Evolutionary conservation across 2,797 vertebrate species (phyloP).

Genomic region (Microctenopoma stevenorrisi): DNA sequence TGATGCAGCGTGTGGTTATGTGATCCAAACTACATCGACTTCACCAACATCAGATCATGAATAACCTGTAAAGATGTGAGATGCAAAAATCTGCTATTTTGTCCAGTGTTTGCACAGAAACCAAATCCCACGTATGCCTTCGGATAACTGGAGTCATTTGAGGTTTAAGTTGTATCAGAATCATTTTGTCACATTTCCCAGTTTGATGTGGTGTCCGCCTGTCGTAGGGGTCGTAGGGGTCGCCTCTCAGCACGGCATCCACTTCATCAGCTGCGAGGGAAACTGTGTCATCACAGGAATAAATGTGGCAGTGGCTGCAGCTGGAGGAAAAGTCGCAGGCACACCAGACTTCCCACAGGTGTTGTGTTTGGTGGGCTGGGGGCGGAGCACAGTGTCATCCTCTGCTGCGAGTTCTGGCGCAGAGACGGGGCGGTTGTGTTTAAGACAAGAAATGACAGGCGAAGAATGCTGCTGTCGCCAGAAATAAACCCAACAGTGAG

Average conservation of each 20-base stretch:
- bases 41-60: no score
- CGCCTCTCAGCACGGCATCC: background rate
- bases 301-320: slow-evolving; percentile 44
- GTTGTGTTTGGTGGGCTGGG: slow-evolving; percentile 40
- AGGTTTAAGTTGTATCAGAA: background rate
- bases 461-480: slow-evolving; percentile 27
- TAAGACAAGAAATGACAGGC: slow-evolving; percentile 44
- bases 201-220: slow-evolving; percentile 5
- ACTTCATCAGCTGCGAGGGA: slow-evolving; percentile 29
- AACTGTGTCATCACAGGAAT: slow-evolving; percentile 77
- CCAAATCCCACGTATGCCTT: background rate
- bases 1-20: no score
- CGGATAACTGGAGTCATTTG: background rate
- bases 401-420: slow-evolving; percentile 48
- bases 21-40: no score
- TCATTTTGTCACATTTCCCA: background rate
- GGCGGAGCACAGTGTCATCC: slow-evolving; percentile 47
- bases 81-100: background rate
- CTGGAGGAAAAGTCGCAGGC: slow-evolving; percentile 41
- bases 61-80: no score
- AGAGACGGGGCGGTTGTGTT: slow-evolving; percentile 19
- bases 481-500: slow-evolving; percentile 51
- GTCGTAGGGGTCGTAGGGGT: background rate
- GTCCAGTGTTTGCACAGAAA: background rate
- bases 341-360: slow-evolving; percentile 62